phyloP scores from a whole-genome alignment of 2,888 invertebrate genomes.

The Chaitophorus viminalis region DNA sequence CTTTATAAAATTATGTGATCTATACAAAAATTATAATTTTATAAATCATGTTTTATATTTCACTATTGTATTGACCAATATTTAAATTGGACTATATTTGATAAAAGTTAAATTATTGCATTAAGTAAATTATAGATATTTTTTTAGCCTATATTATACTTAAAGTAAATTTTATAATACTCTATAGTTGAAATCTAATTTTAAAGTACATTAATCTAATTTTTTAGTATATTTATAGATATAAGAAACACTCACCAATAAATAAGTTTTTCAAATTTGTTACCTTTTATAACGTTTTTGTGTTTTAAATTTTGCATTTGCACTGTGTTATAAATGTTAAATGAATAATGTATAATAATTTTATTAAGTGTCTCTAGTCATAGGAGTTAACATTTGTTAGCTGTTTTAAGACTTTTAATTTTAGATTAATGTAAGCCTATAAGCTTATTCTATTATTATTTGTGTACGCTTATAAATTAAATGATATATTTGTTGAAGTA shows the following conservation, averaged over 20 bases:
- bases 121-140: background rate
- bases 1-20: slow-evolving; percentile 49
- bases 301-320: slow-evolving; percentile 10
- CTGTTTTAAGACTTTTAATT: slow-evolving; percentile 38
- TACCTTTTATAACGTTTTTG: slow-evolving; percentile 27
- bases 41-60: slow-evolving; percentile 11
- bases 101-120: background rate
- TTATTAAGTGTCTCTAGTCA: slow-evolving; percentile 36
- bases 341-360: background rate
- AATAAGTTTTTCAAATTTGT: slow-evolving; percentile 23
- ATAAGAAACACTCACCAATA: background rate
- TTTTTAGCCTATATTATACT: background rate
- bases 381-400: slow-evolving; percentile 23
- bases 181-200: background rate
- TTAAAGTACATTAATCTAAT: background rate
- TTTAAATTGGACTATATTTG: slow-evolving; percentile 2
- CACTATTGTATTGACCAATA: slow-evolving; percentile 27
- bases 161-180: background rate
- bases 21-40: slow-evolving; percentile 20
- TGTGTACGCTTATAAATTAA: slow-evolving; percentile 29
- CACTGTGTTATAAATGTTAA: slow-evolving; percentile 5
- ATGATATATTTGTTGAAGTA: slow-evolving; percentile 33
- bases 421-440: slow-evolving; percentile 23
- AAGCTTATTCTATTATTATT: slow-evolving; percentile 15
- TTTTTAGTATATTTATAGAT: background rate